Evolutionary conservation across 1,140 invertebrate species (phyloP).

Genomic region (Nebria ingens): DNA sequence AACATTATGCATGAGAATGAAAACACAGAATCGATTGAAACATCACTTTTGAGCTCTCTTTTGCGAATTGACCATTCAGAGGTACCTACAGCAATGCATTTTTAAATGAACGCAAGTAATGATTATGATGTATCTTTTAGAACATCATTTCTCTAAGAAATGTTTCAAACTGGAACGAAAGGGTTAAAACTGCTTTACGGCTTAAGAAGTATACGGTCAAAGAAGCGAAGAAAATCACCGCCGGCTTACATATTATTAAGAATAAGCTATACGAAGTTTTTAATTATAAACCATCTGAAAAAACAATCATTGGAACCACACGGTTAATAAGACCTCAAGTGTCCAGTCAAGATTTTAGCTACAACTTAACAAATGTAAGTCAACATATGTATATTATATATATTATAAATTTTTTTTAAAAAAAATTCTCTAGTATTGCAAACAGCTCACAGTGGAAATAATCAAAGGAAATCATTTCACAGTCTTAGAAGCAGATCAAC

Average conservation of each 20-base stretch:
- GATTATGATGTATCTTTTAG: neutral
- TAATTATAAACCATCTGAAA: neutral
- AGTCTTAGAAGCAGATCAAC: neutral
- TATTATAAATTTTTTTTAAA: neutral
- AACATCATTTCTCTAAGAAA: neutral
- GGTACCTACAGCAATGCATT: neutral
- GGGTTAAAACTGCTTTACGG: neutral
- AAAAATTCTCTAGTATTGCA: neutral
- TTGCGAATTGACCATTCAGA: neutral
- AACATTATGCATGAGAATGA: neutral
- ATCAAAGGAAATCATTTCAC: slow-evolving; percentile 7
- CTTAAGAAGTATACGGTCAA: neutral
- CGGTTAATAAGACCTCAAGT: neutral
- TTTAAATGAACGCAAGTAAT: neutral
- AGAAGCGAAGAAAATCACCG: neutral
- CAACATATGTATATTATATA: neutral
- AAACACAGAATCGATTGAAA: neutral
- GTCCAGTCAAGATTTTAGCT: neutral
- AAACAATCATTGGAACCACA: neutral
- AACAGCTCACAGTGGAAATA: neutral
- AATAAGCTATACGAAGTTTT: neutral
- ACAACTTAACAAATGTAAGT: neutral
- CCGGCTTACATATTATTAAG: neutral
- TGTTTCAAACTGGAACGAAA: neutral
- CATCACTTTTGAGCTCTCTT: neutral